Conservation (phyloP, 1,140 invertebrate species). For the Paraescarpia echinospica region DNA sequence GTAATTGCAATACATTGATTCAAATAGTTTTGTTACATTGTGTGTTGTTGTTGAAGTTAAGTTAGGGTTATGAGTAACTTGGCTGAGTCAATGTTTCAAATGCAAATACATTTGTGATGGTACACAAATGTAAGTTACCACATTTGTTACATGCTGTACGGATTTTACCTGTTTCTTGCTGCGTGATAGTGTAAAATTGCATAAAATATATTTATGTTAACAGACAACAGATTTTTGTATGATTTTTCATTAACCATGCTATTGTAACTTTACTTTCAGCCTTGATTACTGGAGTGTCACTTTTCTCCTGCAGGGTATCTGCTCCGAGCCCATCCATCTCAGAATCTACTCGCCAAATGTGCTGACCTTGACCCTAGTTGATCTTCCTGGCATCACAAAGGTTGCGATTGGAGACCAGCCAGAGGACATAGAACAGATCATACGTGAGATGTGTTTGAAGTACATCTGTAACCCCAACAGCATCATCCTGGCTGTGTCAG, state of each 20-base stretch:
- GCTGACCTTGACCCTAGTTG: constrained; percentile 95
- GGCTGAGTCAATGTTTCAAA: too few relatives aligned
- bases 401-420: constrained; percentile 72
- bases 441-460: constrained; percentile 61
- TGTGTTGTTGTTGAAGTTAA: too few relatives aligned
- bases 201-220: background rate
- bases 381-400: constrained; percentile 98
- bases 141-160: too few relatives aligned
- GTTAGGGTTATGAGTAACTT: too few relatives aligned
- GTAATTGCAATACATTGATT: too few relatives aligned
- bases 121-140: too few relatives aligned
- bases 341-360: constrained; percentile 92
- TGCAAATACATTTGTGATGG: too few relatives aligned
- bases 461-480: constrained; percentile 67
- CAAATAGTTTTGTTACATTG: too few relatives aligned
- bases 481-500: constrained; percentile 63
- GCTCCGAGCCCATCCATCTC: constrained; percentile 90
- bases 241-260: background rate
- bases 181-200: too few relatives aligned
- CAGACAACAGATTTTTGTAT: background rate
- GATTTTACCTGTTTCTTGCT: too few relatives aligned
- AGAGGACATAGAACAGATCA: constrained; percentile 64
- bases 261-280: background rate
- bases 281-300: background rate
- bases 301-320: constrained; percentile 74